phyloP scores from a whole-genome alignment of 2,797 vertebrate genomes.

The Syndactyla subalaris region DNA sequence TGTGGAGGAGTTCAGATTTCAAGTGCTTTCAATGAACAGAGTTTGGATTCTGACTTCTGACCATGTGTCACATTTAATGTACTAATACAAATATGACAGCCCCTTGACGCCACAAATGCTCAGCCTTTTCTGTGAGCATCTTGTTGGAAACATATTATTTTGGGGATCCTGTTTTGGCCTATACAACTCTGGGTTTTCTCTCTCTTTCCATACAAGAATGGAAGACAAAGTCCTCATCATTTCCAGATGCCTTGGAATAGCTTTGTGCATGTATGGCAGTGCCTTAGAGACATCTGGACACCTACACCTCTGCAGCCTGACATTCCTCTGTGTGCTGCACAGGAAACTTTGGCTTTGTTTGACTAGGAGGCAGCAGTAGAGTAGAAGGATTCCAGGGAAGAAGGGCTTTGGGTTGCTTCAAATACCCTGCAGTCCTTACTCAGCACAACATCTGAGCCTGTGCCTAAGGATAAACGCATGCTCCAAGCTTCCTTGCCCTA shows the following conservation, averaged over 20 bases:
- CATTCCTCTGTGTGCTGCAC: neutral
- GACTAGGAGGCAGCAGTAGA: neutral
- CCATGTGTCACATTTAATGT: neutral
- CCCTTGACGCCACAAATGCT: neutral
- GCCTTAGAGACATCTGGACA: neutral
- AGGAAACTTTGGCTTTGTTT: neutral
- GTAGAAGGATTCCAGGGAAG: neutral
- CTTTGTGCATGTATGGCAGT: neutral
- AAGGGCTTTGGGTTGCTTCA: neutral
- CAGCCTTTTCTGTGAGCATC: neutral
- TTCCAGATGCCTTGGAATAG: neutral
- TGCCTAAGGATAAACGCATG: neutral
- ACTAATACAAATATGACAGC: neutral
- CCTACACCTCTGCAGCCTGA: neutral
- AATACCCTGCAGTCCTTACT: neutral
- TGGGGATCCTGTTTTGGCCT: neutral
- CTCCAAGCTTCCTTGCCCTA: neutral
- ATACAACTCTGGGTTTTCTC: neutral
- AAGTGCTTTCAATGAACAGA: neutral
- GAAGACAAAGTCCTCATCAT: neutral
- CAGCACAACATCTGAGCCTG: slow-evolving; percentile 7
- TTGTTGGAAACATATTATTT: neutral
- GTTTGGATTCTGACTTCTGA: neutral
- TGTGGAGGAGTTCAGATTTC: neutral
- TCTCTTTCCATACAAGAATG: neutral